Evolutionary conservation across 2,113 vertebrate genomes (phyloP).

Genomic region (Psittacara wagleri): DNA sequence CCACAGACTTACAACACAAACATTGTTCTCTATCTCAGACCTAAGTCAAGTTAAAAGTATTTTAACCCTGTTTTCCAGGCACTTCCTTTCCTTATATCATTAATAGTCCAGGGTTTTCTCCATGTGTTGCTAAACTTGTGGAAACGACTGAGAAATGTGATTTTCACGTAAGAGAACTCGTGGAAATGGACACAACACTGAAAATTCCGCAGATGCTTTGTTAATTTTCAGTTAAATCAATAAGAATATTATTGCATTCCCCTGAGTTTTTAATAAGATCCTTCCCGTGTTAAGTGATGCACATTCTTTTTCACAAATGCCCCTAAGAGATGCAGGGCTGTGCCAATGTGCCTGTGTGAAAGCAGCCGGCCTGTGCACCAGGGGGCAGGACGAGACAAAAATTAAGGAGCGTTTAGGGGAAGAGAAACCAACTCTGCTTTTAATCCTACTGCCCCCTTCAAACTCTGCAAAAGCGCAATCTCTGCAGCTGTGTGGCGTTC

Average conservation of each 20-base stretch:
- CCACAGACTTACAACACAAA: no score
- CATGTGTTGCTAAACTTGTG: not conserved
- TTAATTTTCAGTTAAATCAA: not conserved
- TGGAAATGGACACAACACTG: not conserved
- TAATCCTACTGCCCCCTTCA: not conserved
- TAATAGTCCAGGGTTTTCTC: conserved; percentile 34
- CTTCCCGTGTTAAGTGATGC: not conserved
- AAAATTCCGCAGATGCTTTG: not conserved
- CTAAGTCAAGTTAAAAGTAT: no score
- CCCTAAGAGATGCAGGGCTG: not conserved
- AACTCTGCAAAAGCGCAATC: not conserved
- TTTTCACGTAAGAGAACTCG: not conserved
- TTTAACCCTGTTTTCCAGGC: no score
- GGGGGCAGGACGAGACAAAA: conserved; percentile 76
- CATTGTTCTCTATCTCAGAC: no score
- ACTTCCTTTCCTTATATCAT: no score
- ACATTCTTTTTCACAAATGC: not conserved
- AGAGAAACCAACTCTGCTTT: not conserved
- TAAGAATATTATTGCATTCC: not conserved
- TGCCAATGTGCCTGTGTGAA: not conserved
- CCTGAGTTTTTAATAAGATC: not conserved
- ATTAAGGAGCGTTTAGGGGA: not conserved
- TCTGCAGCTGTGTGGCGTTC: not conserved
- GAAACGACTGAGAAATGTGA: no score
- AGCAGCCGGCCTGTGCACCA: not conserved